Evolutionary conservation across 2,888 invertebrate genomes (phyloP).

Genomic region (Penaeus monodon): DNA sequence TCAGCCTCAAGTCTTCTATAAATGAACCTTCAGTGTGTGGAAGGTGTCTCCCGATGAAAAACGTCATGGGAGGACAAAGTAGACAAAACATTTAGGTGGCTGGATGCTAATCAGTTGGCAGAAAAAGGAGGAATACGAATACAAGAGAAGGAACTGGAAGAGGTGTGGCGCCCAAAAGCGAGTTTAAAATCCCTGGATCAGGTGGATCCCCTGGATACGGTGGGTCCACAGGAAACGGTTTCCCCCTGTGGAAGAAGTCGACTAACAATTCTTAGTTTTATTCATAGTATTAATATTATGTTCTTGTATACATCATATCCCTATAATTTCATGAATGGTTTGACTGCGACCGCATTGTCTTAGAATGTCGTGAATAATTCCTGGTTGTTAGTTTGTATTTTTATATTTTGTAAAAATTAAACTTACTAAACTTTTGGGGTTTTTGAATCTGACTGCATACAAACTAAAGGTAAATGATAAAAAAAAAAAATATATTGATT

Average conservation of each 20-base stretch:
- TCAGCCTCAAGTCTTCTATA: conserved; percentile 82
- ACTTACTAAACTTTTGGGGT: no score
- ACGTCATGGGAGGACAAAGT: conserved; percentile 84
- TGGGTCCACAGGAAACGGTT: conserved; percentile 73
- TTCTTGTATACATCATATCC: no score
- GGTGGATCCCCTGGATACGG: conserved; percentile 74
- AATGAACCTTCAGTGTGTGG: conserved; percentile 96
- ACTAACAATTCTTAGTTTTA: no score
- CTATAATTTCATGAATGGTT: no score
- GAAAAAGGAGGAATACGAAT: conserved; percentile 77
- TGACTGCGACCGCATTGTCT: no score
- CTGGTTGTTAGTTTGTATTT: no score
- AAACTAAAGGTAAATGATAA: no score
- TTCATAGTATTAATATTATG: no score
- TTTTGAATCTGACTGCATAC: no score
- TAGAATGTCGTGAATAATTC: no score
- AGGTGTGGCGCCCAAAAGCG: conserved; percentile 75
- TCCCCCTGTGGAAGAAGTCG: conserved; percentile 71
- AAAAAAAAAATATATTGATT: no score
- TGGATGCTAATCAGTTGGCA: conserved; percentile 80
- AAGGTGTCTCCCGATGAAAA: conserved; percentile 86
- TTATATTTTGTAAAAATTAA: no score
- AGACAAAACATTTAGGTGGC: conserved; percentile 88
- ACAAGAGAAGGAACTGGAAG: conserved; percentile 77
- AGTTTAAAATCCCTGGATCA: conserved; percentile 78